Base-by-base conservation (phyloP, 2,888 invertebrate genomes). In the Limenitis camilla region DNA sequence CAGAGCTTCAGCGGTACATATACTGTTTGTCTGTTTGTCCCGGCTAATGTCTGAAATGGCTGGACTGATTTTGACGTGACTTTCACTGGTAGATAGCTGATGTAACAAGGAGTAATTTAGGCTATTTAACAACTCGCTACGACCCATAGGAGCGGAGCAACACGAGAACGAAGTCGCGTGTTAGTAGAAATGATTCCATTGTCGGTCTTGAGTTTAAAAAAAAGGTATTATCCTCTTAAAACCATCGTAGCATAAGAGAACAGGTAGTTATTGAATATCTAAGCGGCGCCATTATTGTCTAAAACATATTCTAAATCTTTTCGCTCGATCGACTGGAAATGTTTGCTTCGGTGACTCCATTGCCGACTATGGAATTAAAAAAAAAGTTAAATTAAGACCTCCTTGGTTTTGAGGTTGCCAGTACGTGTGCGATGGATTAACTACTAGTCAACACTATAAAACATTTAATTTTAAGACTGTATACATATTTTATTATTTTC, bases 271-370 rank as follows among this genome's bases (percentile, higher is more conserved):
- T 53, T 50, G 40, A 64, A 62, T 69, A 67, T 65, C 68, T 68
- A 53, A 52, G 45, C 51, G 58, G 53, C 54, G 50, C 51, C 46
- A 40, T 54, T 52, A 52, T 57, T 61, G 54, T 61, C 62, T 64
- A 67, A 66, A 67, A 61, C 39, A 49, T 69, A 73, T 66, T 58
- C 61, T 64, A 63, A 71, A 67, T 70, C 72, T 61, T 54, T 51
- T 68, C 68, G 71, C 68, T 70, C 64, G 59, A 73, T 77, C 67
- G 71, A 65, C 72, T 71, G 75, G 71, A 76, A 76, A 65, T 54
- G 55, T 52, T 47, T 68, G 74, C 70, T 65, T 71, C 72, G 67
- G 63, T 66, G 73, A 54, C 55, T 58, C 54, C 59, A 58, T 67
- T 63, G 62, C 61, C 63, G 61, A 56, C 55, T 44, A 42, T 32